Evolutionary conservation across 2,797 vertebrate genomes (phyloP).

Genomic region (Benthosema pterotum): DNA sequence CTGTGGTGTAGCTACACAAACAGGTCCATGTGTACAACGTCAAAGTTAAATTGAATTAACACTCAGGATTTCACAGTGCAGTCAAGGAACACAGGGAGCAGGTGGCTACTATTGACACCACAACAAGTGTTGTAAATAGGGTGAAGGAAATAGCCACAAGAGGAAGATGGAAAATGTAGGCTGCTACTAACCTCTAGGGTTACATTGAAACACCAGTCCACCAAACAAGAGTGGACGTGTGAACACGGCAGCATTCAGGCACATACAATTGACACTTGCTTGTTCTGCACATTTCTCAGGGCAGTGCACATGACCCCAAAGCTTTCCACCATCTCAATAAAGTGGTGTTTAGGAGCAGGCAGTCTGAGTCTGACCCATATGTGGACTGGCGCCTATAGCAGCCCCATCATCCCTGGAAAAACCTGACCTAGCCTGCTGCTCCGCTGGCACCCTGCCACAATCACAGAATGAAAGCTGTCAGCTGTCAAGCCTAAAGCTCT

Average conservation of each 20-base stretch:
- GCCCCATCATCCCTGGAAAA: constrained; percentile 65
- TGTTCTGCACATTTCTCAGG: constrained; percentile 23
- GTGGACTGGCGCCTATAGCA: constrained; percentile 12
- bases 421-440: constrained; percentile 51
- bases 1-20: too few species aligned
- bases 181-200: constrained; percentile 23
- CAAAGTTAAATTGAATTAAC: too few species aligned
- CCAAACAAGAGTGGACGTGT: too few species aligned
- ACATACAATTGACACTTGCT: constrained; percentile 5
- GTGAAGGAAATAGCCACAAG: constrained; percentile 21
- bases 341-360: constrained; percentile 39
- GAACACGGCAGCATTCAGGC: constrained; percentile 2
- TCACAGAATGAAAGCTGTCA: constrained; percentile 32
- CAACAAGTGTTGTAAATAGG: constrained; percentile 28
- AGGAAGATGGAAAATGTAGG: constrained; percentile 33
- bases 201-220: constrained; percentile 1
- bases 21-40: too few species aligned
- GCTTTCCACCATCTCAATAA: constrained; percentile 38
- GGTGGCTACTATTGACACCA: constrained; percentile 37
- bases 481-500: constrained; percentile 56
- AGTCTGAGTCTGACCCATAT: constrained; percentile 43
- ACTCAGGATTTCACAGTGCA: neutral
- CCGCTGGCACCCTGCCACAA: constrained; percentile 31
- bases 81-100: constrained; percentile 38
- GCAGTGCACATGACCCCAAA: constrained; percentile 23